Percentiles rank a stretch among this genome's conserved stretches.
Evolutionary conservation across 2,797 vertebrate genomes (phyloP).

Genomic region (Pseudochaenichthys georgianus): DNA sequence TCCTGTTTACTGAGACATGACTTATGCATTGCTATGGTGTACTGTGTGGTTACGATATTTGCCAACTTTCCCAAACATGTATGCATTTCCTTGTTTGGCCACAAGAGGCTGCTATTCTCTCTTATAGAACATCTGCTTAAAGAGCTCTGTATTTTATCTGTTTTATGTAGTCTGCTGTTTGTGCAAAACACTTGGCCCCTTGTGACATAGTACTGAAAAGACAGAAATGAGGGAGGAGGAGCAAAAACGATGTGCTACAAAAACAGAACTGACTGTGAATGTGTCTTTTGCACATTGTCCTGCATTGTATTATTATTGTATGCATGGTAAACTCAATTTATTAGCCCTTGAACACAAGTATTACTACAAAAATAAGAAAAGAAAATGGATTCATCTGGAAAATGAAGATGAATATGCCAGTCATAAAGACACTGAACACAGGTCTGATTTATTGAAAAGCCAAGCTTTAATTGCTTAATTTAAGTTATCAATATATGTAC

Average conservation of each 20-base stretch:
- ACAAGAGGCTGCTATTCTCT: slow-evolving; percentile 65
- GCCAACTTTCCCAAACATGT: slow-evolving; percentile 8
- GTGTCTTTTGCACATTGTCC: background rate
- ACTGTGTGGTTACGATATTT: slow-evolving; percentile 2
- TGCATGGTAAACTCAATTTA: background rate
- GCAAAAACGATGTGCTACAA: too few species aligned
- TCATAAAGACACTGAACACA: background rate
- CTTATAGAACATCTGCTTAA: background rate
- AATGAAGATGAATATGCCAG: background rate
- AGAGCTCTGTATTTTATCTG: background rate
- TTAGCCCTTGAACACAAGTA: background rate
- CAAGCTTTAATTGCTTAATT: background rate
- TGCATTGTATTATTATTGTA: background rate
- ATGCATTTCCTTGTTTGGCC: slow-evolving; percentile 41
- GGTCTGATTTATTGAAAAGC: background rate
- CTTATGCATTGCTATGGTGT: slow-evolving; percentile 7
- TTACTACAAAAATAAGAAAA: too few species aligned
- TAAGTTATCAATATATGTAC: background rate
- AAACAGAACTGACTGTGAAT: background rate
- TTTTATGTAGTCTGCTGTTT: background rate
- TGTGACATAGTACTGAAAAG: background rate
- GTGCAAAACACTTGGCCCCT: background rate
- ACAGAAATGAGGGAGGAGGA: background rate
- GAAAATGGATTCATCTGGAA: background rate
- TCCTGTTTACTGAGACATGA: slow-evolving; percentile 12